These are phyloP conservation scores for Agriopis leucophaearia DNA, from an alignment of 2,888 invertebrate species.

Conservation along the genomic window DNA sequence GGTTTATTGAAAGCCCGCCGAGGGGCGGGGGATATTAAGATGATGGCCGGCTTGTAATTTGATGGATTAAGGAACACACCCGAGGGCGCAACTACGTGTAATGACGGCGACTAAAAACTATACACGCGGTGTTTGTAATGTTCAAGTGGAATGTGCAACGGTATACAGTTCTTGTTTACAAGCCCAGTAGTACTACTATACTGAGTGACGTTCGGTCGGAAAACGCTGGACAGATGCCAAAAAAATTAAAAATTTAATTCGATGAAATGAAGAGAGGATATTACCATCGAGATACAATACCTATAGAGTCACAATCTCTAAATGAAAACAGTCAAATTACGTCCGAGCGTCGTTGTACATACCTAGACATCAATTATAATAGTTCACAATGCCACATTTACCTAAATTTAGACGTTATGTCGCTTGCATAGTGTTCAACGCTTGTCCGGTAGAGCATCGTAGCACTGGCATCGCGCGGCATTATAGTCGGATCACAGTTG, in stretches of 20 bases:
- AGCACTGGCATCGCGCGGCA: too few species aligned
- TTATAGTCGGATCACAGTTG: too few species aligned
- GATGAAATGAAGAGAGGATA: too few species aligned
- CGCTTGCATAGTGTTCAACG: too few species aligned
- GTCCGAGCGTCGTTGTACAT: too few species aligned
- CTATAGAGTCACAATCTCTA: too few species aligned
- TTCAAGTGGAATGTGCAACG: slow-evolving; percentile 28
- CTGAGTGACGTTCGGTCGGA: neutral
- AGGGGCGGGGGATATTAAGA: slow-evolving; percentile 84
- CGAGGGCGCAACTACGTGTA: slow-evolving; percentile 75
- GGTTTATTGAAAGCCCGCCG: slow-evolving; percentile 82
- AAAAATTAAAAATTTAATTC: neutral
- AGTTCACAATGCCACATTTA: too few species aligned
- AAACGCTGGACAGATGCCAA: neutral
- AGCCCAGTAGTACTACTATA: neutral
- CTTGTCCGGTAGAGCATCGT: too few species aligned
- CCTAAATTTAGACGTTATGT: too few species aligned
- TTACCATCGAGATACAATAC: too few species aligned
- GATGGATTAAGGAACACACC: slow-evolving; percentile 83
- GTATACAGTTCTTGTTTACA: slow-evolving; percentile 12
- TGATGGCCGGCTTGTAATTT: slow-evolving; percentile 83
- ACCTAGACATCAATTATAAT: too few species aligned
- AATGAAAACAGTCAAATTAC: too few species aligned
- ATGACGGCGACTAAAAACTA: slow-evolving; percentile 74
- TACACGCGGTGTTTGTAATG: slow-evolving; percentile 53